Conservation (phyloP, 1,140 invertebrate species). For the Macrobrachium rosenbergii region DNA sequence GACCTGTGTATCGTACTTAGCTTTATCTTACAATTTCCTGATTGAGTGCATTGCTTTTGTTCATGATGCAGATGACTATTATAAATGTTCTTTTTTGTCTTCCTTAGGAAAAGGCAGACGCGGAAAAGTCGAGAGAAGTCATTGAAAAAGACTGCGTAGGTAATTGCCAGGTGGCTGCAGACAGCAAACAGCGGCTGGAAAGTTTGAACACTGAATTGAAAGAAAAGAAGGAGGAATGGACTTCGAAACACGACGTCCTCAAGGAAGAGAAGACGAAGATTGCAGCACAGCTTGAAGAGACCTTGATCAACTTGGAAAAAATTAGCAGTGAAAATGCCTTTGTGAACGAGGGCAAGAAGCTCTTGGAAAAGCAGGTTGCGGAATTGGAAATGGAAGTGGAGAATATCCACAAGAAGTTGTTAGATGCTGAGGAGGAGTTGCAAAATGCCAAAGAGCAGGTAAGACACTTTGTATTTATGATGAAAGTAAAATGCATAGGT, state of each 20-base stretch:
- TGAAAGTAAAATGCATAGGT: not conserved
- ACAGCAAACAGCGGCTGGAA: slow-evolving; percentile 14
- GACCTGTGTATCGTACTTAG: no score
- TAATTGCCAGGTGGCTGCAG: slow-evolving; percentile 31
- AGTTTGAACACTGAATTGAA: slow-evolving; percentile 33
- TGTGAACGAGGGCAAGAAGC: slow-evolving; percentile 63
- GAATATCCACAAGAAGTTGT: slow-evolving; percentile 19
- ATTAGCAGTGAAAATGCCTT: slow-evolving; percentile 13
- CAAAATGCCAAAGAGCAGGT: slow-evolving; percentile 34
- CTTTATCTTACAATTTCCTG: no score
- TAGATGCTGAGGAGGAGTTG: slow-evolving; percentile 12
- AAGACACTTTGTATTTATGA: not conserved
- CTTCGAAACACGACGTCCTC: slow-evolving; percentile 67
- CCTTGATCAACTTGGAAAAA: slow-evolving; percentile 48
- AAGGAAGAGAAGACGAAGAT: slow-evolving; percentile 53
- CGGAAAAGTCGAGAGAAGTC: not conserved
- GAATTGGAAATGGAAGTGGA: slow-evolving; percentile 7
- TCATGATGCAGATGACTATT: no score
- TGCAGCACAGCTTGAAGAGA: slow-evolving; percentile 63
- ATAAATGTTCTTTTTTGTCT: no score
- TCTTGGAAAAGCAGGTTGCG: slow-evolving; percentile 60
- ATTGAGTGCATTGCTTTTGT: no score
- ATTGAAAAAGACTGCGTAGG: slow-evolving; percentile 21
- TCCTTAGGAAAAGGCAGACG: not conserved
- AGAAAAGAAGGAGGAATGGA: slow-evolving; percentile 30